Conservation (phyloP, 2,797 vertebrate genomes). For the Danio tinwini region DNA sequence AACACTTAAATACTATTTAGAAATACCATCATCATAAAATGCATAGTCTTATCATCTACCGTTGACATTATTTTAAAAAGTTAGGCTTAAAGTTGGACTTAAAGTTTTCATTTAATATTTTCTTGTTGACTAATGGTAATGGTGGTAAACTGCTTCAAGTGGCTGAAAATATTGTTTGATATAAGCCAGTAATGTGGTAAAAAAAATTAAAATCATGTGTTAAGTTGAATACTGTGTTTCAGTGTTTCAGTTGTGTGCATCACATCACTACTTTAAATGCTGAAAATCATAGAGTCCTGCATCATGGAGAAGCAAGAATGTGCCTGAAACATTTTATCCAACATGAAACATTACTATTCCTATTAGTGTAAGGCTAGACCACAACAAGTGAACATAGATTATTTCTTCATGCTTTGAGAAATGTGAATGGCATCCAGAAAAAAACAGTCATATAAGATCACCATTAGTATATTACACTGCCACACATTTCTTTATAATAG, state of each 20-base stretch:
- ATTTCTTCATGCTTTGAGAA: not conserved
- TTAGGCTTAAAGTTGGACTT: too few species aligned
- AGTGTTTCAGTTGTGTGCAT: not conserved
- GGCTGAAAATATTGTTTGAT: not conserved
- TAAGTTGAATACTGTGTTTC: not conserved
- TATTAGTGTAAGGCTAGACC: slow-evolving; percentile 58
- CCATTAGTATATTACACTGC: too few species aligned
- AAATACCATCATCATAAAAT: too few species aligned
- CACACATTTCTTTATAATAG: too few species aligned
- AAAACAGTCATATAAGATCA: too few species aligned
- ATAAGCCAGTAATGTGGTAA: not conserved
- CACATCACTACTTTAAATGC: not conserved
- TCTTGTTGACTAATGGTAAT: too few species aligned
- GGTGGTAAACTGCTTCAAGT: too few species aligned
- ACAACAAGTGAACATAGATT: slow-evolving; percentile 11
- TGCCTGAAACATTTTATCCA: not conserved
- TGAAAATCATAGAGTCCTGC: not conserved
- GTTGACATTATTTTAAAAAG: too few species aligned
- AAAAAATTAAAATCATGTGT: not conserved
- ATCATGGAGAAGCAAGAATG: not conserved
- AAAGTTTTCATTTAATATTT: too few species aligned
- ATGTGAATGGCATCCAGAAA: too few species aligned
- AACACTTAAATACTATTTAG: too few species aligned
- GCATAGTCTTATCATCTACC: too few species aligned
- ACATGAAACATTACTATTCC: slow-evolving; percentile 34